Evolutionary conservation across 2,888 invertebrate species (phyloP).

Genomic region (Mythimna ferrago): DNA sequence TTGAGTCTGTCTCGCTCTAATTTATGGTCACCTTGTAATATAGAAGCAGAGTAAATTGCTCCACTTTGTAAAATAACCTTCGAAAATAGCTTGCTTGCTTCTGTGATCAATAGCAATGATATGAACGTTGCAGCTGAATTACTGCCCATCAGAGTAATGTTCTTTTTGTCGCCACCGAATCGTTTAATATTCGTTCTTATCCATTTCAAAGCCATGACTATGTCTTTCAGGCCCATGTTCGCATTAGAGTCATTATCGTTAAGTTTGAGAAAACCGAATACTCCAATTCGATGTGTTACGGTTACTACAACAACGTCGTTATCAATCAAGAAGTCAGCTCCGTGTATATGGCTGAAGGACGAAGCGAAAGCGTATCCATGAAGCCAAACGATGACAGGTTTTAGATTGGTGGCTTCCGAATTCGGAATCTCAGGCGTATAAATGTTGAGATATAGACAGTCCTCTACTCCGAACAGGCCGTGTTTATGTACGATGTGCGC

Average conservation of each 20-base stretch:
- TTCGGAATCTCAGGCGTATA: conserved; percentile 90
- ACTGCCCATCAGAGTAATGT: conserved; percentile 83
- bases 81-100: conserved; percentile 79
- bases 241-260: conserved; percentile 77
- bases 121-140: conserved; percentile 83
- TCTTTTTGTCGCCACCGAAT: conserved; percentile 82
- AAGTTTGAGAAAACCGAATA: conserved; percentile 84
- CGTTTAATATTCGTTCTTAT: conserved; percentile 78
- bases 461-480: conserved; percentile 86
- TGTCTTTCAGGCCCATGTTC: conserved; percentile 88
- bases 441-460: conserved; percentile 93
- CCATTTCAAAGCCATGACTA: conserved; percentile 85
- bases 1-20: conserved; percentile 75
- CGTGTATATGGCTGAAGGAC: conserved; percentile 85
- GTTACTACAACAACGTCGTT: conserved; percentile 82
- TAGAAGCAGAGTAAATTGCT: conserved; percentile 79
- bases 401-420: conserved; percentile 54
- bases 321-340: conserved; percentile 85
- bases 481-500: conserved; percentile 85
- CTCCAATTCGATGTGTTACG: conserved; percentile 83
- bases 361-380: conserved; percentile 86
- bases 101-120: conserved; percentile 79
- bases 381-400: conserved; percentile 83
- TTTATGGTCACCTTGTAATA: conserved; percentile 75
- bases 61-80: conserved; percentile 87